Conservation (phyloP, 2,888 invertebrate species). For the Diadegma fenestrale region DNA sequence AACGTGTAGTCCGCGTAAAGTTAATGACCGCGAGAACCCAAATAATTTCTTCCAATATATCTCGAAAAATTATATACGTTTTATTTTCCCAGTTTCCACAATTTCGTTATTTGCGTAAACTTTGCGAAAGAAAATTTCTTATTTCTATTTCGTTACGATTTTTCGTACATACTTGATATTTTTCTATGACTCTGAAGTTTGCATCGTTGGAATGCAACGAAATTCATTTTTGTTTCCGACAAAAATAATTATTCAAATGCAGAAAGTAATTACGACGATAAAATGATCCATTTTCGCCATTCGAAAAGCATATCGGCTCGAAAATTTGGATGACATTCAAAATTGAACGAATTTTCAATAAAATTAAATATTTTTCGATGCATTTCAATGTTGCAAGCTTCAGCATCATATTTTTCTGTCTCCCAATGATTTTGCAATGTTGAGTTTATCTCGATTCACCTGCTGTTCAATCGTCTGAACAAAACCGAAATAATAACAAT, state of each 20-base stretch:
- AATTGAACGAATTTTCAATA: no score
- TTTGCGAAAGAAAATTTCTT: not conserved
- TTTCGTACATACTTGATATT: not conserved
- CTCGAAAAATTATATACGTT: not conserved
- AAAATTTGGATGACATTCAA: no score
- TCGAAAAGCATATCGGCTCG: no score
- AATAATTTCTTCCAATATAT: not conserved
- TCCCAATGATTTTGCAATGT: not conserved
- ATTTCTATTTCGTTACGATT: not conserved
- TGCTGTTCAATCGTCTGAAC: not conserved
- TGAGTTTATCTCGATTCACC: slow-evolving; percentile 1
- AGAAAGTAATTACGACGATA: no score
- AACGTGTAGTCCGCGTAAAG: not conserved
- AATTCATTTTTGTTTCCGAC: no score
- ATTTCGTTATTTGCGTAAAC: not conserved
- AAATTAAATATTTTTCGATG: no score
- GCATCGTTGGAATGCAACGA: no score
- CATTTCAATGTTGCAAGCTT: no score
- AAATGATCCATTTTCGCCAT: no score
- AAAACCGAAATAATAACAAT: slow-evolving; percentile 5
- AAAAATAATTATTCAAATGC: no score
- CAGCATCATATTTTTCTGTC: no score
- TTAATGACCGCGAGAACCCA: not conserved
- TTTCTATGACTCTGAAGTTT: no score
- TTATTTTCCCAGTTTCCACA: not conserved